These are phyloP conservation scores for Tursiops truncatus DNA, from an alignment of 2,113 vertebrate species.

Conservation along the genomic window DNA sequence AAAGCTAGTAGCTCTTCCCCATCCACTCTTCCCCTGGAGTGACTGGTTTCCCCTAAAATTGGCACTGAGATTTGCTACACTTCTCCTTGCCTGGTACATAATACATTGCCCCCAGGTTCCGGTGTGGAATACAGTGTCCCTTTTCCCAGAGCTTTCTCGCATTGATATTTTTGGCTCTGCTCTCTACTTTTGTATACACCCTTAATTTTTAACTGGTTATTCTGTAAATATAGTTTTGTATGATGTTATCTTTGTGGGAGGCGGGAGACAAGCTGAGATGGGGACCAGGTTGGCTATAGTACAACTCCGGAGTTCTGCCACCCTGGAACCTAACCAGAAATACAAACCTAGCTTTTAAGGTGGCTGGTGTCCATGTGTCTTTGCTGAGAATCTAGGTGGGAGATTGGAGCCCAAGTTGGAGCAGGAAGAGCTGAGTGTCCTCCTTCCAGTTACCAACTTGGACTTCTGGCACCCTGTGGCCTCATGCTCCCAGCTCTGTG, in stretches of 20 bases:
- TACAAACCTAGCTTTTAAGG: conserved; percentile 82
- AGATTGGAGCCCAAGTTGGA: not conserved
- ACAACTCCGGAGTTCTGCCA: conserved; percentile 66
- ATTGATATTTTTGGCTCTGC: conserved; percentile 44
- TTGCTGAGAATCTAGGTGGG: conserved; percentile 17
- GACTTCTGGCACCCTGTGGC: not conserved
- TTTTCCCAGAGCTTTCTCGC: not conserved
- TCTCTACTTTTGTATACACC: conserved; percentile 73
- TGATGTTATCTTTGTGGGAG: conserved; percentile 78
- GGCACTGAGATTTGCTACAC: not conserved
- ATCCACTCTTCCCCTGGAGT: conserved; percentile 24
- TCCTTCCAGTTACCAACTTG: not conserved
- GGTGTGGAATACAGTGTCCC: not conserved
- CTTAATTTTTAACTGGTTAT: conserved; percentile 78
- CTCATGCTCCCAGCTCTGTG: too few species aligned
- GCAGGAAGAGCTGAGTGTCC: not conserved
- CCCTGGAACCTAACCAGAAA: conserved; percentile 76
- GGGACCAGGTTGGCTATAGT: conserved; percentile 74
- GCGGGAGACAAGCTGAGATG: conserved; percentile 42
- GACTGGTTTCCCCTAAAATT: conserved; percentile 16
- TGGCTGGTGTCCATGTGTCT: not conserved
- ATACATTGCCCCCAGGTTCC: not conserved
- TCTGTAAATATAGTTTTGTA: conserved; percentile 90
- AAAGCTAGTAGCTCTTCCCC: not conserved
- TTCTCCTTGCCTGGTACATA: not conserved